Evolutionary conservation across 2,797 vertebrate species (phyloP).

Genomic region (Enteromius fasciolatus): DNA sequence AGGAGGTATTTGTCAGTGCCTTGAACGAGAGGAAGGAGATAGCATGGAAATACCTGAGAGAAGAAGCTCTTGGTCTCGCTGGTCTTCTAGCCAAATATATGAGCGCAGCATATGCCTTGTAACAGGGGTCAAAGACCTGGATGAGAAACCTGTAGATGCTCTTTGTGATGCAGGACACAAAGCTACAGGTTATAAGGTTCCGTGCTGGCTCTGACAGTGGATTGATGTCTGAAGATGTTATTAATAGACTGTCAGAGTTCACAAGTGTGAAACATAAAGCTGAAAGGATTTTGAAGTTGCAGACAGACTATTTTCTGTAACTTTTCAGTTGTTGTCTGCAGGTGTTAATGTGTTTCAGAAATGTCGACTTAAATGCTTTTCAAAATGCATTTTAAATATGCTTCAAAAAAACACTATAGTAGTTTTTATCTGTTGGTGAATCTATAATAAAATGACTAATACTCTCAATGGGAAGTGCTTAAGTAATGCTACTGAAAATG

Average conservation of each 20-base stretch:
- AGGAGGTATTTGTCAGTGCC: constrained; percentile 63
- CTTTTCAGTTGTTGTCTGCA: not conserved
- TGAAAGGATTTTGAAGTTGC: not conserved
- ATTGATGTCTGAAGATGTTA: not conserved
- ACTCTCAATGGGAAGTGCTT: not conserved
- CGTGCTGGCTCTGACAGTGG: not conserved
- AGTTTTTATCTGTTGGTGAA: not conserved
- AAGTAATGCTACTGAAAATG: not conserved
- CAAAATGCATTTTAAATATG: not conserved
- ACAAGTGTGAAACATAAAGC: not conserved
- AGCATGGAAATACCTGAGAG: not conserved
- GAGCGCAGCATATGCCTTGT: not conserved
- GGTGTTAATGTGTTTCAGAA: not conserved
- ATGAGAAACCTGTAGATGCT: not conserved
- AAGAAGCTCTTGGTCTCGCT: constrained; percentile 6
- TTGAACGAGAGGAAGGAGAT: constrained; percentile 54
- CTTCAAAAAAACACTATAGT: not conserved
- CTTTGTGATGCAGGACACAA: not conserved
- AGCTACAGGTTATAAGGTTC: not conserved
- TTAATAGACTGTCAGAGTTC: not conserved
- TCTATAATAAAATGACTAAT: not conserved
- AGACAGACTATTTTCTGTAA: not conserved
- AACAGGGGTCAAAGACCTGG: not conserved
- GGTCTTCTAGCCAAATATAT: not conserved
- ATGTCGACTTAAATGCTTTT: not conserved